Conservation (phyloP, 64 coral and sea anemone species). For the Montipora efflorescens region DNA sequence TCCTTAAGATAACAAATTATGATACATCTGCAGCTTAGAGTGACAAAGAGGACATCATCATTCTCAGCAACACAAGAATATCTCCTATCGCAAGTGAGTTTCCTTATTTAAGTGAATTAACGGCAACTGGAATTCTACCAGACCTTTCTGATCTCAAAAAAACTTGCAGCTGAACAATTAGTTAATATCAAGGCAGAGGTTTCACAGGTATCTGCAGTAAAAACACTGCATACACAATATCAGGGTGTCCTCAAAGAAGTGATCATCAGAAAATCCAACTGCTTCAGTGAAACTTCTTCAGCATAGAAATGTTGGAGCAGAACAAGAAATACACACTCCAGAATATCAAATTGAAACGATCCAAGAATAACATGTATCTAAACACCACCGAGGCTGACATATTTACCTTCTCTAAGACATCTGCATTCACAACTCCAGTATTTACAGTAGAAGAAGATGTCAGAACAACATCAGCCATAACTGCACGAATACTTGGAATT, state of each 20-base stretch:
- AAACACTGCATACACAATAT: constrained; percentile 27
- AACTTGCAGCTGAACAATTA: constrained; percentile 11
- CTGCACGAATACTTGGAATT: constrained; percentile 18
- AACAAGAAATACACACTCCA: constrained; percentile 27
- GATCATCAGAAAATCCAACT: constrained; percentile 25
- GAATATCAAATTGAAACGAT: constrained; percentile 8
- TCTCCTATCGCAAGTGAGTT: too few relatives aligned
- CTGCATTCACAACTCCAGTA: not conserved
- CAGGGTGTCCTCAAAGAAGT: constrained; percentile 42
- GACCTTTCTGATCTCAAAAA: not conserved
- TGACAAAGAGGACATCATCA: not conserved
- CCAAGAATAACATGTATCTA: constrained; percentile 10
- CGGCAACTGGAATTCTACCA: too few relatives aligned
- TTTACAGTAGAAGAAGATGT: not conserved
- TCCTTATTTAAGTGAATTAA: too few relatives aligned
- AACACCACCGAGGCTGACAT: constrained; percentile 31
- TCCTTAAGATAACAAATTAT: not conserved
- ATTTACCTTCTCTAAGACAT: not conserved
- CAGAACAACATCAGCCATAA: not conserved
- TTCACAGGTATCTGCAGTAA: constrained; percentile 16
- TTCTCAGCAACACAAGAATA: too few relatives aligned
- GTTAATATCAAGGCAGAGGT: constrained; percentile 46
- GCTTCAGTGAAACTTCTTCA: constrained; percentile 29
- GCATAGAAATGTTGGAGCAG: constrained; percentile 17
- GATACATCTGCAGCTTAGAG: not conserved